Base-by-base conservation (phyloP, 1,140 invertebrate genomes). In the Drosophila pseudoananassae region DNA sequence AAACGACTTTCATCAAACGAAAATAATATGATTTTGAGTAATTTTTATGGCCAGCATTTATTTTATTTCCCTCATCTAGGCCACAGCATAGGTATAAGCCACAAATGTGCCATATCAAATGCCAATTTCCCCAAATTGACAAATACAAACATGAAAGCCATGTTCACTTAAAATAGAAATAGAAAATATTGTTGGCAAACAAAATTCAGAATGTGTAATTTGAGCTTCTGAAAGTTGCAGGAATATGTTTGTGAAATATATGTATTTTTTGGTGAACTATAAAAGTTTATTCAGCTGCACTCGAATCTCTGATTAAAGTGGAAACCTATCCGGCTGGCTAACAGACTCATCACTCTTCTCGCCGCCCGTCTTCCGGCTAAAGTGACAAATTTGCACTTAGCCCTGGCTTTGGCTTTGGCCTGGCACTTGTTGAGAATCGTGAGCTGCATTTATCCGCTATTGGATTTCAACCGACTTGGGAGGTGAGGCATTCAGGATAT, bases 371-470 rank as follows among this genome's bases (percentile, higher is more conserved):
- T 71, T 85, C 82, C 78, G 55, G 74, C 10, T 40, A 33, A 59
- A 63, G 55, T 85, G 81, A 85, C 81, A 74, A 85, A 84, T 84
- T 80, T 74, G 79, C 74, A 82, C 79, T 83, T 82, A 83, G 31
- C 27, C 25, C 10, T 8, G 46, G 20, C 36, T 51, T 31, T 8
- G 46, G 20, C 36, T 51, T 31, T 50, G 59, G 23, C 55, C 47
- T 31, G 47, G 76, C 82, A 87, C 82, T 85, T 82, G 82, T 65
- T 82, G 82, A 87, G 78, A 87, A 76, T 78, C 74, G 82, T 85
- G 82, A 53, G 70, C 74, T 75, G 82, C 78, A 87, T 85, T 87
- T 85, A 51, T 68, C 59, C 49, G 78, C 78, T 76, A 82, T 88
- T 87, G 70, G 72, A 76, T 82, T 87, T 82, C 82, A 81, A 54